Evolutionary conservation across 2,113 vertebrate species (phyloP).

Genomic region (Macaca fascicularis): T2T-MFA8v1.1 NC_088387.1:43998001-43998500

Average conservation of each 20-base stretch:
- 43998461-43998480: not conserved
- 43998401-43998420: not conserved
- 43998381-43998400: not conserved
- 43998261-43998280: not conserved
- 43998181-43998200: not conserved
- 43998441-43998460: not conserved
- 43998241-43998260: not conserved
- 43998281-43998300: not conserved
- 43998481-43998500: not conserved
- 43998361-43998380: not conserved
- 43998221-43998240: not conserved
- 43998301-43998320: not conserved
- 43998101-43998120: not conserved
- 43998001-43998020: not conserved
- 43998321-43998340: not conserved
- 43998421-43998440: not conserved
- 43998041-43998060: not conserved
- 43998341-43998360: not conserved
- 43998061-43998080: not conserved
- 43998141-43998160: not conserved
- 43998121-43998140: not conserved
- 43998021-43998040: not conserved
- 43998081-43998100: not conserved
- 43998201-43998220: rapidly evolving
- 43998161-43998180: not conserved